These are phyloP conservation scores for Tinamus guttatus DNA, from an alignment of 2,113 vertebrate genomes.

Conservation along the genomic window DNA sequence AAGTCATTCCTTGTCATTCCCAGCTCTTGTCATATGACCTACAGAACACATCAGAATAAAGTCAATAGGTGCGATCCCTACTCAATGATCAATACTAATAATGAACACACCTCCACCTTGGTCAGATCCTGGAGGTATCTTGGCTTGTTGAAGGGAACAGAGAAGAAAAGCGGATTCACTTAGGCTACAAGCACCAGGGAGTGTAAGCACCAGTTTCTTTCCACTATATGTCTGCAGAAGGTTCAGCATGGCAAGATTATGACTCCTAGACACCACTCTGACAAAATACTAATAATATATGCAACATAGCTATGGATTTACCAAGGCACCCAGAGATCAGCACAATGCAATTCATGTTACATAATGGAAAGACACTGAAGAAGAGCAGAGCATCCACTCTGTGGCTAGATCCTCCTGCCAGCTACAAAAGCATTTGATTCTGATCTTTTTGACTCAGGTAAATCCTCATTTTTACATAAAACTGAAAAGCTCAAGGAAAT, in stretches of 20 bases:
- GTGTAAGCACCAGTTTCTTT: accelerated
- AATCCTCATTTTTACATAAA: background rate
- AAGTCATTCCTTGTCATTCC: background rate
- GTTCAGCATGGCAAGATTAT: accelerated
- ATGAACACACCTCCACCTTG: background rate
- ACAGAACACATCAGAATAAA: background rate
- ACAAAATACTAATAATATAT: background rate
- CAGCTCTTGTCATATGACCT: accelerated
- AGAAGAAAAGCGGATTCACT: background rate
- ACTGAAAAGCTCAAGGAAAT: background rate
- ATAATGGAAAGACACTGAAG: background rate
- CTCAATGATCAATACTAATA: accelerated
- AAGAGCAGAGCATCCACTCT: background rate
- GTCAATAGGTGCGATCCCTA: too few species aligned
- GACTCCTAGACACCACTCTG: background rate
- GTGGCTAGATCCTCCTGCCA: background rate
- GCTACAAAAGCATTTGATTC: background rate
- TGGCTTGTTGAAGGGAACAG: background rate
- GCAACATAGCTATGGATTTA: background rate
- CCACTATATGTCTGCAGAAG: background rate
- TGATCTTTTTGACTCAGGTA: background rate
- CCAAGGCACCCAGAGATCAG: background rate
- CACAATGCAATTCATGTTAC: background rate
- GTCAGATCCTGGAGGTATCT: background rate
- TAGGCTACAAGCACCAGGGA: background rate